Conservation (phyloP, 2,797 vertebrate genomes). For the Cebuella pygmaea region DNA sequence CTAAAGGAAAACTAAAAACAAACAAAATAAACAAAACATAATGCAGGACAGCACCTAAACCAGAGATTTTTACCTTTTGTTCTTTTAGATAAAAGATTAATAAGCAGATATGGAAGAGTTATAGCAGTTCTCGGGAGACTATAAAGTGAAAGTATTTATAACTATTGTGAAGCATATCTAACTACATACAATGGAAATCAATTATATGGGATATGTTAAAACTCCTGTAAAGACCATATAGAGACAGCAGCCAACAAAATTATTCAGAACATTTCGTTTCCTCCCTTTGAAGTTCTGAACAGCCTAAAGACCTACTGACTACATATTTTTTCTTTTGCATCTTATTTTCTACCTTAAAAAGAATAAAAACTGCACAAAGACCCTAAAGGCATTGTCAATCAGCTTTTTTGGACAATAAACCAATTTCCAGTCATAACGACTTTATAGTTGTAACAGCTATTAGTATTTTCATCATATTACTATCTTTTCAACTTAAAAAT, state of each 20-base stretch:
- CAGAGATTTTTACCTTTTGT: neutral
- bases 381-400: conserved; percentile 25
- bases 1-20: neutral
- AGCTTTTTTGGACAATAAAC: conserved; percentile 45
- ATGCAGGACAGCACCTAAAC: neutral
- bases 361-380: conserved; percentile 60
- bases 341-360: neutral
- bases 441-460: conserved; percentile 49
- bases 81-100: conserved; percentile 1
- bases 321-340: neutral
- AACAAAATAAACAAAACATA: neutral
- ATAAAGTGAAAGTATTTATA: neutral
- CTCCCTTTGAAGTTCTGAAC: neutral
- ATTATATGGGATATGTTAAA: neutral
- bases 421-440: conserved; percentile 60
- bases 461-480: neutral
- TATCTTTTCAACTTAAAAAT: conserved; percentile 12
- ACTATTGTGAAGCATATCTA: neutral
- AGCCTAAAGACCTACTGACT: neutral
- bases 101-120: neutral
- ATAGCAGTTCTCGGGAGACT: neutral
- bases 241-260: neutral
- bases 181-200: neutral
- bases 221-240: neutral
- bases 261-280: neutral